Conservation (phyloP, 2,113 vertebrate species). For the Rhodinocichla rosea region DNA sequence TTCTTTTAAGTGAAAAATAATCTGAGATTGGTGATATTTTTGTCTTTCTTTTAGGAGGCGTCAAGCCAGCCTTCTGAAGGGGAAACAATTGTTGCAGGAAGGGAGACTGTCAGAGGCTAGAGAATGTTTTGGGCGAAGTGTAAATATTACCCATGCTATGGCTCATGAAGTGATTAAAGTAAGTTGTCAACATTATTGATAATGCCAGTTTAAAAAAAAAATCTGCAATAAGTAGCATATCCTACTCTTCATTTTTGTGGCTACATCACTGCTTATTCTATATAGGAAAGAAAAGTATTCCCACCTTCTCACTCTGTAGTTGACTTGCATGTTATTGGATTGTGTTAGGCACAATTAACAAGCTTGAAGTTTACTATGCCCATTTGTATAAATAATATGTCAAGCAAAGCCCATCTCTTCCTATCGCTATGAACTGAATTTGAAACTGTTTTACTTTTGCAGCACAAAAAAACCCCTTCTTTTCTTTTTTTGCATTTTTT, state of each 20-base stretch:
- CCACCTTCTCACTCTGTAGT: background rate
- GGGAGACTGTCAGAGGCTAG: slow-evolving; percentile 89
- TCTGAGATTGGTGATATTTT: background rate
- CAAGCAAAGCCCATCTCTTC: background rate
- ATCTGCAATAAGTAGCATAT: background rate
- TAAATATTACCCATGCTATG: slow-evolving; percentile 92
- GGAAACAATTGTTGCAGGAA: slow-evolving; percentile 88
- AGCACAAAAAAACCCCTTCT: background rate
- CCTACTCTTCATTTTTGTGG: background rate
- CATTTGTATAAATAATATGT: background rate
- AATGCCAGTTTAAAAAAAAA: background rate
- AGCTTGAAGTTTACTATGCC: background rate
- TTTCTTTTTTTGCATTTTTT: background rate
- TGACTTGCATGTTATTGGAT: background rate
- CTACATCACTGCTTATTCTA: background rate
- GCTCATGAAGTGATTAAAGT: slow-evolving; percentile 93
- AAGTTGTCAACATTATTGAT: background rate
- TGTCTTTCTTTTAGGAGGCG: slow-evolving; percentile 78
- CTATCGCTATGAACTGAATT: background rate
- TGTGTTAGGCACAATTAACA: background rate
- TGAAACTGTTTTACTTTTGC: background rate
- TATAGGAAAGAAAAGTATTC: background rate
- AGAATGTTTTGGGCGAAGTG: slow-evolving; percentile 88
- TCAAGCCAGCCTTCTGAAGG: slow-evolving; percentile 86
- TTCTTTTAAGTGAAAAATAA: background rate